A percentile compares a stretch with the other conserved stretches of the same genome.
These are phyloP conservation scores for Chlorodrepanis virens DNA, from an alignment of 2,113 vertebrate genomes.

Conservation along the genomic window DNA sequence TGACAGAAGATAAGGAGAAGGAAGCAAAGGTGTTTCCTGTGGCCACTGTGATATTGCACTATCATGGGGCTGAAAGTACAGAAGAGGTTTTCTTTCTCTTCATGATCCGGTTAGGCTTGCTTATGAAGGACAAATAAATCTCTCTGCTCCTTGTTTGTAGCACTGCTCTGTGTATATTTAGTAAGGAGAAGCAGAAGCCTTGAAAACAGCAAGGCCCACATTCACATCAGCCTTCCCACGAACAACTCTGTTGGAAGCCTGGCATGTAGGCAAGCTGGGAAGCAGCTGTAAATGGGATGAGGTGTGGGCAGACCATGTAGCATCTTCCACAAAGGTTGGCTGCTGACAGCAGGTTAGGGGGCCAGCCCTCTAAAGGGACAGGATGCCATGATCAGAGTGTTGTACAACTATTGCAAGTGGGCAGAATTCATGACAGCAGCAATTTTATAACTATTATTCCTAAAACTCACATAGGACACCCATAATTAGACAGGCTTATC, in stretches of 20 bases:
- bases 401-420: not conserved
- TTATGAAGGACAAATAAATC: not conserved
- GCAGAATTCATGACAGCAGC: not conserved
- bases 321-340: not conserved
- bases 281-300: not conserved
- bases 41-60: not conserved
- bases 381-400: not conserved
- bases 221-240: not conserved
- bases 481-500: not conserved
- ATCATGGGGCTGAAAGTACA: not conserved
- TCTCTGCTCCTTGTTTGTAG: not conserved
- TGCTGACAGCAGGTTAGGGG: not conserved
- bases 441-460: not conserved
- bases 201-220: not conserved
- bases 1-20: not conserved
- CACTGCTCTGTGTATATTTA: not conserved
- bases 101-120: not conserved
- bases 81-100: not conserved
- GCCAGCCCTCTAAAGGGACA: not conserved
- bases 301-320: not conserved
- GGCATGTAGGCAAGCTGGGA: not conserved
- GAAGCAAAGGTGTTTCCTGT: not conserved
- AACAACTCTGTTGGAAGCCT: fast-evolving
- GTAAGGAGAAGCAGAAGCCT: not conserved
- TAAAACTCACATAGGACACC: not conserved